Conservation (phyloP, 2,888 invertebrate genomes). For the Aphelenchoides bicaudatus region DNA sequence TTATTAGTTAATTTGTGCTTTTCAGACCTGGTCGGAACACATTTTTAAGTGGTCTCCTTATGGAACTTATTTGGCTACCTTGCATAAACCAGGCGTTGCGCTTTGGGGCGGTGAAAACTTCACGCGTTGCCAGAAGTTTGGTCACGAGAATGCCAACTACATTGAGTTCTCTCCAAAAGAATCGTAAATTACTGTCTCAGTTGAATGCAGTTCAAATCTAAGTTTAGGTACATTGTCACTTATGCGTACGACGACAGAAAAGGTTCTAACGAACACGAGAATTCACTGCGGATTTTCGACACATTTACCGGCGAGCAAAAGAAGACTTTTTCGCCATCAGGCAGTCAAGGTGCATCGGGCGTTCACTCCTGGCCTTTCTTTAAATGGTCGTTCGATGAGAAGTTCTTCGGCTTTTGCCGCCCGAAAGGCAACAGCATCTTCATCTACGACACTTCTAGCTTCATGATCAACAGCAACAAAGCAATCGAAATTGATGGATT, state of each 20-base stretch:
- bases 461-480: constrained; percentile 87
- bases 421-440: constrained; percentile 68
- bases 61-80: constrained; percentile 91
- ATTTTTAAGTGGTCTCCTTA: constrained; percentile 95
- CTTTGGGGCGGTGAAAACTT: constrained; percentile 95
- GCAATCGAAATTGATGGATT: constrained; percentile 69
- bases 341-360: constrained; percentile 17
- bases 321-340: constrained; percentile 62
- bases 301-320: constrained; percentile 73
- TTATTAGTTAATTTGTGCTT: constrained; percentile 6
- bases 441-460: constrained; percentile 92
- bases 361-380: constrained; percentile 64
- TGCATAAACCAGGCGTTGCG: constrained; percentile 87
- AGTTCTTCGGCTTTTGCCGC: constrained; percentile 55
- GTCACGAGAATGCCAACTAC: constrained; percentile 76
- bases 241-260: constrained; percentile 72
- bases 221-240: constrained; percentile 77
- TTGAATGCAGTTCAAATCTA: background rate
- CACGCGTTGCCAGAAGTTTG: constrained; percentile 83
- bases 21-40: constrained; percentile 87
- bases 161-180: constrained; percentile 97
- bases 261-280: constrained; percentile 67
- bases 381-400: constrained; percentile 66
- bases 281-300: constrained; percentile 88
- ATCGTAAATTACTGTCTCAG: constrained; percentile 66